A percentile compares a stretch with the other conserved stretches of the same genome.
Conservation (phyloP, 2,888 invertebrate genomes). For the Drosophila affinis region DNA sequence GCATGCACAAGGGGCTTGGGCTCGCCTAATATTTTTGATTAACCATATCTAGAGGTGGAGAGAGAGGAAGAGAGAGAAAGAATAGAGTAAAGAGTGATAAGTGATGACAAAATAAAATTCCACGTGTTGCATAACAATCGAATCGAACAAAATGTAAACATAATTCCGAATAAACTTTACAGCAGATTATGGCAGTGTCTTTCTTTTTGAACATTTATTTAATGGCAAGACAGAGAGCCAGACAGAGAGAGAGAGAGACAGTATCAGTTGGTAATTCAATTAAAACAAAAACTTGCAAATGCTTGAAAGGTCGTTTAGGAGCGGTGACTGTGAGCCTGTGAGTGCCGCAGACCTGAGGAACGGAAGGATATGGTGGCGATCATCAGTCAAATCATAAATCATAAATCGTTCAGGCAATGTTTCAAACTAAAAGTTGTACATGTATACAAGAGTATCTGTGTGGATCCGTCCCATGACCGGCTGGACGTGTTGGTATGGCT, state of each 20-base stretch:
- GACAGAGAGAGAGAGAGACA: background rate
- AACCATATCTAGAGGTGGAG: slow-evolving; percentile 82
- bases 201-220: background rate
- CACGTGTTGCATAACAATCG: slow-evolving; percentile 30
- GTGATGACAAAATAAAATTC: slow-evolving; percentile 31
- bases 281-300: slow-evolving; percentile 4
- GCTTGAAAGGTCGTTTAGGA: slow-evolving; percentile 2
- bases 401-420: slow-evolving; percentile 7
- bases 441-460: slow-evolving; percentile 6
- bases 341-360: slow-evolving; percentile 14
- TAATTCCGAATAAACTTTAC: background rate
- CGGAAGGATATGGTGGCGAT: background rate
- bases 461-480: slow-evolving; percentile 22
- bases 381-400: slow-evolving; percentile 5
- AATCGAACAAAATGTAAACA: slow-evolving; percentile 11
- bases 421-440: background rate
- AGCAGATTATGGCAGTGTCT: slow-evolving; percentile 27
- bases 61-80: slow-evolving; percentile 54
- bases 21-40: slow-evolving; percentile 82
- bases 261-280: background rate
- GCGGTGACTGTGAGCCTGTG: background rate
- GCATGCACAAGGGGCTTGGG: slow-evolving; percentile 56
- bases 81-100: slow-evolving; percentile 41
- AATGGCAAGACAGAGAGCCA: background rate
- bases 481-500: slow-evolving; percentile 34